Base-by-base conservation (phyloP, 2,797 vertebrate species). In the Momotus momota region DNA sequence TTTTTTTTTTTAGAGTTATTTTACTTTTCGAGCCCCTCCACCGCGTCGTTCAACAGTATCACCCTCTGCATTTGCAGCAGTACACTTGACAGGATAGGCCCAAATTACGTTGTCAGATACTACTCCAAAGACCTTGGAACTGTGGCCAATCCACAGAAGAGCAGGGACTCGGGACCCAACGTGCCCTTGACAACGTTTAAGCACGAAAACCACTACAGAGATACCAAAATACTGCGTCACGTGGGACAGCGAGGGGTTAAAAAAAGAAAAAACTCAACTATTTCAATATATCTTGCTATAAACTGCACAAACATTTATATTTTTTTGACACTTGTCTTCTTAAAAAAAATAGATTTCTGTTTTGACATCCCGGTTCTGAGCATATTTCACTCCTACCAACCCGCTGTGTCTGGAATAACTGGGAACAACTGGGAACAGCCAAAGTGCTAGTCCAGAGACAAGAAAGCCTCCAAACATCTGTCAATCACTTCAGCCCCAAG, bases 401-500 rank as follows among this genome's bases (percentile, higher is more conserved):
- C 57, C 81, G 82, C 86, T 88, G 72, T 84, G 74, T 92, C 97
- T 94, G 79, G 91, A 95, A 95, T 96, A 35, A 35, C 35, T 35
- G 35, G 35, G 35, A 35, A 35, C 35, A 95, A 75, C 81, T 96
- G 64, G 43, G 83, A 95, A 93, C 67, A 96, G 92, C 64, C 0
- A 23, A 96, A 96, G 77, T 7, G 4, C 82, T 93, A 81, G 92
- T 90, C 77, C 79, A 35, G 92, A 91, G 77, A 64, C 86, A 88
- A 97, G 95, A 92, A 93, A 88, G 64, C 90, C 94, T 95, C 83
- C 16, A 41, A 95, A 95, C 81, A 95, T 88, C 84, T 92, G 93
- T 89, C 87, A 94, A 61, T 45, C 4, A 9, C 61, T 81, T 75
- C 95, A 88, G 86, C 79, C 62, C 49, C 0, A 3, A 87, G 49